Conservation (phyloP, 2,888 invertebrate species). For the Eueremaeus valkanovi region DNA sequence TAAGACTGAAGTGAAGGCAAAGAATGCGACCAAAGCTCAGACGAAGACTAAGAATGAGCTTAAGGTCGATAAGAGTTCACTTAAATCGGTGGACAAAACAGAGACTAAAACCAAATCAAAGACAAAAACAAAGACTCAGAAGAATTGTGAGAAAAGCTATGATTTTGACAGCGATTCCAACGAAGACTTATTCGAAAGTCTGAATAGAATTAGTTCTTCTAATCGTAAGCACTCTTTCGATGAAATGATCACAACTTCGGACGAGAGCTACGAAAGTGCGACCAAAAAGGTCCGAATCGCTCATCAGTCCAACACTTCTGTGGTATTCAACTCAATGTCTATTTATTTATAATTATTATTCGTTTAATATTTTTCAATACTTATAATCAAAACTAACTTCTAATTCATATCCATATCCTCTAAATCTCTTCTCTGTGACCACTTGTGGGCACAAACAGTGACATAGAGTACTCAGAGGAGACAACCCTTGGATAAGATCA, state of each 20-base stretch:
- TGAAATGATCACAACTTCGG: background rate
- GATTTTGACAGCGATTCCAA: background rate
- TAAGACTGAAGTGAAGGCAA: background rate
- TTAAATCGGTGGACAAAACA: background rate
- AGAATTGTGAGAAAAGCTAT: background rate
- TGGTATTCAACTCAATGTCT: background rate
- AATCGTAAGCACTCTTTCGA: conserved; percentile 9
- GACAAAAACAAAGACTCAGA: background rate
- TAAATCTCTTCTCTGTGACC: no score
- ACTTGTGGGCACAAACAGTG: no score
- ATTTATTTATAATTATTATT: background rate
- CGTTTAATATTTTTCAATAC: no score
- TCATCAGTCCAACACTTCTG: background rate
- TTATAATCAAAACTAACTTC: no score
- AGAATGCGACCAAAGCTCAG: background rate
- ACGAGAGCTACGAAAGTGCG: background rate
- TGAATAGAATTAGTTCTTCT: background rate
- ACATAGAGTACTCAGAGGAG: no score
- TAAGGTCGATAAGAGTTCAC: background rate
- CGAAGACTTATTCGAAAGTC: background rate
- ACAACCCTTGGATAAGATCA: no score
- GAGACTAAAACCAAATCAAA: background rate
- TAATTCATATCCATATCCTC: no score
- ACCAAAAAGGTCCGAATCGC: conserved; percentile 5
- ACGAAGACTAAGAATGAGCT: background rate